phyloP scores from a whole-genome alignment of 1,140 invertebrate genomes.

The Brachionus paranguensis region DNA sequence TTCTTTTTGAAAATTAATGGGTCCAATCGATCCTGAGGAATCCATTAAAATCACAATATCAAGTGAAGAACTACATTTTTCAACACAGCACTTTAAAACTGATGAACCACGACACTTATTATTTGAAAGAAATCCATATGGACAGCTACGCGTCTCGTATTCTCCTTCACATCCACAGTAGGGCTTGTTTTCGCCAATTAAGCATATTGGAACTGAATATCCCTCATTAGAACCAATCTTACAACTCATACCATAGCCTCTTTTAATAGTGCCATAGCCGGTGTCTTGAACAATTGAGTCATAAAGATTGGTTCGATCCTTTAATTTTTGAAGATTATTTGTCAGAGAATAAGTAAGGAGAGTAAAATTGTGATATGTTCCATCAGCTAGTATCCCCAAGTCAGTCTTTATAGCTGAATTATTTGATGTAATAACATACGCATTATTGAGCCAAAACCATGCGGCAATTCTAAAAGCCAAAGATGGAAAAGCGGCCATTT shows the following conservation, averaged over 20 bases:
- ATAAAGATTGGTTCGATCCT: background rate
- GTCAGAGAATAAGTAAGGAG: background rate
- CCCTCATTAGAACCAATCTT: background rate
- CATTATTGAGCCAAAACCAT: background rate
- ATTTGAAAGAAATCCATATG: background rate
- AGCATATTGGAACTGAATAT: background rate
- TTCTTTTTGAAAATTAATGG: background rate
- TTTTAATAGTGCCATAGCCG: background rate
- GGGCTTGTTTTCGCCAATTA: background rate
- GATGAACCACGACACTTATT: background rate
- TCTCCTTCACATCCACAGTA: background rate
- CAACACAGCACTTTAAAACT: background rate
- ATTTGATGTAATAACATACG: background rate
- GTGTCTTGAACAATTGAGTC: background rate
- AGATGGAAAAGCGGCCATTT: background rate
- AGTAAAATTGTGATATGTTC: background rate
- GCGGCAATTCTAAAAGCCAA: background rate
- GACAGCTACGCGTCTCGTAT: background rate
- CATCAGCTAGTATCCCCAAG: background rate
- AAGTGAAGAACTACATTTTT: background rate
- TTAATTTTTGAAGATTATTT: background rate
- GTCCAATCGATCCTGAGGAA: background rate
- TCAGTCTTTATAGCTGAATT: background rate
- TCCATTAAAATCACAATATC: background rate
- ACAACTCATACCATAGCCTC: background rate